Conservation (phyloP, 2,888 invertebrate species). For the Tachystola acroxantha region DNA sequence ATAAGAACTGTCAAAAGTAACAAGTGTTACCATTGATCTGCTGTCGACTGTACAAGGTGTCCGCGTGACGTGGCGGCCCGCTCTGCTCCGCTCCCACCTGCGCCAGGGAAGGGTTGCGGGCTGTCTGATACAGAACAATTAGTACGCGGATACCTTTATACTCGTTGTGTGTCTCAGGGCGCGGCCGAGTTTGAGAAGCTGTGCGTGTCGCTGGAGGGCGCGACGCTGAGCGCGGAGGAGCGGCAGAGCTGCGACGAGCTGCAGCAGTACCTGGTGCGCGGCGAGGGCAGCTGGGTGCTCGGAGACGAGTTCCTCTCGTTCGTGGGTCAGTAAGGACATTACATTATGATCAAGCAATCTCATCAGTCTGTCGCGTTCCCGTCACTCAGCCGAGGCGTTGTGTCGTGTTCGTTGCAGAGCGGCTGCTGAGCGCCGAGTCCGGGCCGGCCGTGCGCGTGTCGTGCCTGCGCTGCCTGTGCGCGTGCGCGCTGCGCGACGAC, state of each 20-base stretch:
- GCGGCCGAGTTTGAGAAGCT: constrained; percentile 86
- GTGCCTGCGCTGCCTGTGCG: constrained; percentile 85
- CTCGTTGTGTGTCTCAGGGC: constrained; percentile 67
- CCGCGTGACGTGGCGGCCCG: no score
- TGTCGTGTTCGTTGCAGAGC: constrained; percentile 24
- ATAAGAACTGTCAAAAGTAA: no score
- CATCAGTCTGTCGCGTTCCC: not conserved
- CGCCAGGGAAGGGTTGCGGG: no score
- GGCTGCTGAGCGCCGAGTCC: constrained; percentile 65
- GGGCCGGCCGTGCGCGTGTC: constrained; percentile 79
- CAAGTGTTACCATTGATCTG: no score
- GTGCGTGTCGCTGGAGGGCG: constrained; percentile 80
- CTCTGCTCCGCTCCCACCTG: no score
- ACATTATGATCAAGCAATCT: not conserved
- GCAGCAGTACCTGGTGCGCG: constrained; percentile 91
- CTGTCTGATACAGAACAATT: no score
- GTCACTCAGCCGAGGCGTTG: not conserved
- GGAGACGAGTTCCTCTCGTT: constrained; percentile 92
- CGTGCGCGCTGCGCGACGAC: constrained; percentile 91
- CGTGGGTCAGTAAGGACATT: constrained; percentile 74
- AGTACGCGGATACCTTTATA: no score
- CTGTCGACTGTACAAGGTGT: no score
- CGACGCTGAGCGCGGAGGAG: constrained; percentile 86
- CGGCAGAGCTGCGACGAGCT: constrained; percentile 88
- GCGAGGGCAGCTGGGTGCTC: constrained; percentile 95